Evolutionary conservation across 1,140 invertebrate genomes (phyloP).

Genomic region (Elysia chlorotica): DNA sequence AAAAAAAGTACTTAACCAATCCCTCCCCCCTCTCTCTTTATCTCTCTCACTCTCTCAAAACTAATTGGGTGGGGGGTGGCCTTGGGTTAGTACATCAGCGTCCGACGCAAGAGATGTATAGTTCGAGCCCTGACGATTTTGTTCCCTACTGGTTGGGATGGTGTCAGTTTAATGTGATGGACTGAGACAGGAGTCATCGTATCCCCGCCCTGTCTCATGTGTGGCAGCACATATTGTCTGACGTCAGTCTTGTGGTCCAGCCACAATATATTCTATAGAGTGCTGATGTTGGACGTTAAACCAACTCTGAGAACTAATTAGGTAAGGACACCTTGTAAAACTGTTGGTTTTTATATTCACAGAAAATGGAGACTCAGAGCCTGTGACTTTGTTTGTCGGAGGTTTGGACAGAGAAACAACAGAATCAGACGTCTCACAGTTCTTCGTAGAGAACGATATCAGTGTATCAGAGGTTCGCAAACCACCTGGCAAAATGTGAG

Average conservation of each 20-base stretch:
- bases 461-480: not conserved
- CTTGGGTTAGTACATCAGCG: too few relatives aligned
- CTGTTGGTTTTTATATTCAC: not conserved
- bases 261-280: not conserved
- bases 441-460: constrained; percentile 6
- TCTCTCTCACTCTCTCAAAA: too few relatives aligned
- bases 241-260: not conserved
- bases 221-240: not conserved
- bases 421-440: not conserved
- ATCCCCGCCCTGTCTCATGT: too few relatives aligned
- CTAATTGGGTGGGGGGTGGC: too few relatives aligned
- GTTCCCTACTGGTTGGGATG: too few relatives aligned
- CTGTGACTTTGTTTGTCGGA: constrained; percentile 2
- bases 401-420: not conserved
- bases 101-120: too few relatives aligned
- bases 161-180: not conserved
- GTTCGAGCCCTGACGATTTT: too few relatives aligned
- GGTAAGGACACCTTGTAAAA: not conserved
- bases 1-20: not conserved
- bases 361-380: not conserved
- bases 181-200: not conserved
- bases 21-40: too few relatives aligned
- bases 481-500: not conserved
- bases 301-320: not conserved
- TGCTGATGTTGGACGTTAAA: not conserved